A percentile compares a stretch with the other conserved stretches of the same genome.
Evolutionary conservation across 2,888 invertebrate species (phyloP).

Genomic region (Parnassius apollo): DNA sequence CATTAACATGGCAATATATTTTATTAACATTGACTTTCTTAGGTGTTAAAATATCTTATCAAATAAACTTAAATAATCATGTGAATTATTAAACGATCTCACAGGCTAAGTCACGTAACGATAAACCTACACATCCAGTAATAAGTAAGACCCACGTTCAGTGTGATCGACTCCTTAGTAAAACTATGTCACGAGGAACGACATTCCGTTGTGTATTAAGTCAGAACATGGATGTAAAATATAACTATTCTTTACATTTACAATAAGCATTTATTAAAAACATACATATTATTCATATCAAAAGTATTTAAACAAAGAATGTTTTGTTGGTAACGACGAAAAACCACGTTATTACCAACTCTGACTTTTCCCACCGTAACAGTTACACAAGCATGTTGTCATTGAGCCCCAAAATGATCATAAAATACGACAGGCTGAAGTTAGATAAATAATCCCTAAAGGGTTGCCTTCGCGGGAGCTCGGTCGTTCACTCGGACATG

Average conservation of each 20-base stretch:
- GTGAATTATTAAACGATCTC: not conserved
- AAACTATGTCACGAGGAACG: conserved; percentile 20
- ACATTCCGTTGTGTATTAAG: conserved; percentile 21
- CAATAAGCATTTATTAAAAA: too few relatives aligned
- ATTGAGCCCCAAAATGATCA: conserved; percentile 26
- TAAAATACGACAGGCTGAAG: conserved; percentile 22
- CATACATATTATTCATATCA: too few relatives aligned
- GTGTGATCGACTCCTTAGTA: conserved; percentile 18
- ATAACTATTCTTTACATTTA: not conserved
- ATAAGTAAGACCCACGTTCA: conserved; percentile 25
- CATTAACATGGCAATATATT: too few relatives aligned
- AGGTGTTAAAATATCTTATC: too few relatives aligned
- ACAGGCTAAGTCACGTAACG: conserved; percentile 14
- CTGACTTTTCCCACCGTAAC: conserved; percentile 8
- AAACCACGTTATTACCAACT: conserved; percentile 9
- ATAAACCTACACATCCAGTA: conserved; percentile 20
- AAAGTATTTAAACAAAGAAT: too few relatives aligned
- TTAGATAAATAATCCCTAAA: conserved; percentile 37
- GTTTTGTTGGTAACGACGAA: not conserved
- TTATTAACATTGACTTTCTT: too few relatives aligned
- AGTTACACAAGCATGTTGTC: conserved; percentile 17
- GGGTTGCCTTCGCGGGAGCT: conserved; percentile 46
- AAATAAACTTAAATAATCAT: not conserved
- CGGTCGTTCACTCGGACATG: conserved; percentile 63
- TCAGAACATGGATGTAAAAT: conserved; percentile 14